Evolutionary conservation across 2,888 invertebrate genomes (phyloP), one percentile per base, ranked within the genome.

Genomic region (Agonopterix subpropinquella): DNA sequence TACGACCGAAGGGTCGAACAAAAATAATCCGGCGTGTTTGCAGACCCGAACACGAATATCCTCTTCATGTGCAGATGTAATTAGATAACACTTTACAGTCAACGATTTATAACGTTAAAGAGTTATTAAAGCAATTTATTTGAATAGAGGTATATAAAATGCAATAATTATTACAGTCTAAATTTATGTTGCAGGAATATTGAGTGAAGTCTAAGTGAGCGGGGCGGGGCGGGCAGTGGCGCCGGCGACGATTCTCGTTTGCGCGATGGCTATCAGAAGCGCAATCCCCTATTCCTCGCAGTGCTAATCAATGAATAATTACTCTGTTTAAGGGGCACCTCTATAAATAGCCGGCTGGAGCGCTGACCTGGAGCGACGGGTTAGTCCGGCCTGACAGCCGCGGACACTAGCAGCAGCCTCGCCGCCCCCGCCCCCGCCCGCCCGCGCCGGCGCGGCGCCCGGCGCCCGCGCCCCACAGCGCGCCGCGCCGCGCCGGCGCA

Each of bases 241-340:
- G 84, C 84, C 85, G 72, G 77, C 77, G 76, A 78, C 79, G 74
- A 75, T 82, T 82, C 85, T 82, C 72, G 85, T 86, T 84, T 83
- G 78, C 72, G 79, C 85, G 86, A 86, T 86, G 77, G 79, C 83
- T 86, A 88, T 88, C 87, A 83, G 80, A 78, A 83, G 83, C 82
- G 86, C 85, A 86, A 87, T 86, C 83, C 86, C 76, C 84, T 86
- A 88, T 86, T 87, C 86, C 86, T 83, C 78, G 85, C 84, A 82
- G 85, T 84, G 84, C 87, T 88, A 88, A 88, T 88, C 87, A 88
- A 87, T 88, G 87, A 88, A 88, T 88, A 88, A 88, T 88, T 88
- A 88, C 86, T 88, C 87, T 88, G 87, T 87, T 88, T 87, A 87
- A 88, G 88, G 87, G 84, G 83, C 82, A 86, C 80, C 80, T 88